phyloP scores from a whole-genome alignment of 2,797 vertebrate genomes.

The Coranthus polyacanthus region DNA sequence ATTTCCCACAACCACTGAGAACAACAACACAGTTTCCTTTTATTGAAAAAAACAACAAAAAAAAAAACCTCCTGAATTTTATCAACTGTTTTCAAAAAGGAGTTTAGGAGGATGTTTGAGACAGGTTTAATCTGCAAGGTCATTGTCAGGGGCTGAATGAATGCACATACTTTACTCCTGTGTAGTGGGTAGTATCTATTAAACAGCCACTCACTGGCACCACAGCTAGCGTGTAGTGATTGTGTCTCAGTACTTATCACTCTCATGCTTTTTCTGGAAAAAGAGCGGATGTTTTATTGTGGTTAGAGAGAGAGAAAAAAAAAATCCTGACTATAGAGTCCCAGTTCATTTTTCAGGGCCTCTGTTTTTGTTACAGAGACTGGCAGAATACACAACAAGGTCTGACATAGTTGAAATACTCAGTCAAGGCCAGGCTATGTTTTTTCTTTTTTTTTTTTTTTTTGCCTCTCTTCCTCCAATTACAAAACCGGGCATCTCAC shows the following conservation, averaged over 20 bases:
- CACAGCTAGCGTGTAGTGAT: slow-evolving; percentile 12
- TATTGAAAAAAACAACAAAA: neutral
- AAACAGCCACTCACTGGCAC: slow-evolving; percentile 27
- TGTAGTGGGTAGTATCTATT: slow-evolving; percentile 1
- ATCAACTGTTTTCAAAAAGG: slow-evolving; percentile 40
- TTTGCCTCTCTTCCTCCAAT: slow-evolving; percentile 64
- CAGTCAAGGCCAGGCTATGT: slow-evolving; percentile 68
- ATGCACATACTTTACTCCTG: slow-evolving; percentile 15
- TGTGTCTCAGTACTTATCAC: slow-evolving; percentile 28
- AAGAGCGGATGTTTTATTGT: slow-evolving; percentile 59
- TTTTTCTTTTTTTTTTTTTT: slow-evolving; percentile 32
- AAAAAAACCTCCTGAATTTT: slow-evolving; percentile 25
- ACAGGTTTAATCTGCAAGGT: slow-evolving; percentile 64
- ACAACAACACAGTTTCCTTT: slow-evolving; percentile 48
- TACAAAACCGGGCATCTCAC: slow-evolving; percentile 54
- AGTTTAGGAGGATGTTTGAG: slow-evolving; percentile 43
- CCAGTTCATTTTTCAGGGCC: slow-evolving; percentile 63
- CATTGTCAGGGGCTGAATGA: slow-evolving; percentile 24
- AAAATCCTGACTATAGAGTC: slow-evolving; percentile 38
- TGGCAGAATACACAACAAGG: slow-evolving; percentile 61
- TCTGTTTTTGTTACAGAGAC: slow-evolving; percentile 66
- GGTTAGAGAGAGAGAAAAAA: slow-evolving; percentile 29
- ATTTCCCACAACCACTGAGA: slow-evolving; percentile 39
- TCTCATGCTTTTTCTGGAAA: slow-evolving; percentile 48
- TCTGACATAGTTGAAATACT: slow-evolving; percentile 61